A percentile compares a stretch with the other conserved stretches of the same genome.
phyloP scores from a whole-genome alignment of 2,113 vertebrate genomes.

The Microcebus tavaratra region DNA sequence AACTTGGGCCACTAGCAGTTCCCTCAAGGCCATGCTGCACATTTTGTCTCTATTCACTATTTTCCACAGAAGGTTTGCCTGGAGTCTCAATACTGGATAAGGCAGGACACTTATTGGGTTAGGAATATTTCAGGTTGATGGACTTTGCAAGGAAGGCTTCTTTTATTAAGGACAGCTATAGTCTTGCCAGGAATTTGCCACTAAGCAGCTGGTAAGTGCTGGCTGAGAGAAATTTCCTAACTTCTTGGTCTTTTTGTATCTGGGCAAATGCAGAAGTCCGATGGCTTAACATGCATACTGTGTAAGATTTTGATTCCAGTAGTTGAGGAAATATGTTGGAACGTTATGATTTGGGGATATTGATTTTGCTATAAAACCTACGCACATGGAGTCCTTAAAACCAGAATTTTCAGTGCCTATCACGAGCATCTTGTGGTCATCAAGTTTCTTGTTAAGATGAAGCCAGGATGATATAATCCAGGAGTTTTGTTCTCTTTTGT shows the following conservation, averaged over 20 bases:
- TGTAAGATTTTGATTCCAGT: neutral
- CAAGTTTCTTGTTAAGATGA: neutral
- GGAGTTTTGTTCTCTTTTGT: neutral
- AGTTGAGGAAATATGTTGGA: conserved; percentile 5
- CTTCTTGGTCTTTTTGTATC: conserved; percentile 24
- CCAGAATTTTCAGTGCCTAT: neutral
- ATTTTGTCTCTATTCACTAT: neutral
- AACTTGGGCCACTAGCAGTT: neutral
- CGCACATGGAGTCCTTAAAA: neutral
- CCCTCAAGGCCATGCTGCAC: neutral
- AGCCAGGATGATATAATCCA: neutral
- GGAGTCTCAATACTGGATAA: neutral
- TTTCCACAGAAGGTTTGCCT: neutral
- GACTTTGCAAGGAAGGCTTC: neutral
- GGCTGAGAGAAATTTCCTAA: neutral
- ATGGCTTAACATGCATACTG: neutral
- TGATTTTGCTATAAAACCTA: neutral
- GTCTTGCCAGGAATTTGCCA: conserved; percentile 1
- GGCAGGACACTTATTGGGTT: neutral
- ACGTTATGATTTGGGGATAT: neutral
- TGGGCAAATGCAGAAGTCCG: neutral
- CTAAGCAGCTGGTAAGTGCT: neutral
- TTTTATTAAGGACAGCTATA: conserved; percentile 1
- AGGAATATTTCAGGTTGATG: neutral
- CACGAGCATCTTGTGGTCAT: neutral